Evolutionary conservation across 2,113 vertebrate species (phyloP).

Genomic region (Saccopteryx bilineata): DNA sequence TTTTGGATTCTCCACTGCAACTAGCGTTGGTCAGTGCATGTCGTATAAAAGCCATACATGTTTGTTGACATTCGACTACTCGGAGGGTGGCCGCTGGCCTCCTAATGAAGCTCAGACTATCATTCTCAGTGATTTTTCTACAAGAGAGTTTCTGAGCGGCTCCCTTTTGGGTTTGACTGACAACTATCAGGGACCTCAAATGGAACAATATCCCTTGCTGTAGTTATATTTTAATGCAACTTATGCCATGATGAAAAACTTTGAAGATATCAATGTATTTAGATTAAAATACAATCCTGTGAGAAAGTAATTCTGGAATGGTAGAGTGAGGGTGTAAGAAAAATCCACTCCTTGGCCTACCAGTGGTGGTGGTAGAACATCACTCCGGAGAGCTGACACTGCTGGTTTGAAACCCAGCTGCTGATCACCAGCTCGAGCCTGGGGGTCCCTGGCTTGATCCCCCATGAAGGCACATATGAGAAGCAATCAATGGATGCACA

Average conservation of each 20-base stretch:
- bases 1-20: not conserved
- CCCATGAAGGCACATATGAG: too few species aligned
- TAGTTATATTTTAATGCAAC: not conserved
- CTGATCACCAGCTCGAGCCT: too few species aligned
- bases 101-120: not conserved
- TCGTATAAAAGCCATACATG: not conserved
- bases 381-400: too few species aligned
- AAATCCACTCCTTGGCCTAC: not conserved
- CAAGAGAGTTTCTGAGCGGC: not conserved
- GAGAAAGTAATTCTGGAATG: not conserved
- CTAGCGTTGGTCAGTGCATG: not conserved
- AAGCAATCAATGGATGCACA: too few species aligned
- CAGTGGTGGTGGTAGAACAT: too few species aligned
- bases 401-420: too few species aligned
- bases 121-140: constrained; percentile 33
- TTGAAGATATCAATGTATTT: not conserved
- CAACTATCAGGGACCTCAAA: not conserved
- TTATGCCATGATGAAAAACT: not conserved
- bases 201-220: not conserved
- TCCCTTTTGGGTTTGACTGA: not conserved
- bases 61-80: not conserved
- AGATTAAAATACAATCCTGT: not conserved
- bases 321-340: not conserved
- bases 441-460: too few species aligned
- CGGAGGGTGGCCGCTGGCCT: not conserved